phyloP scores from a whole-genome alignment of 2,888 invertebrate species.

The Polylopha cassiicola region DNA sequence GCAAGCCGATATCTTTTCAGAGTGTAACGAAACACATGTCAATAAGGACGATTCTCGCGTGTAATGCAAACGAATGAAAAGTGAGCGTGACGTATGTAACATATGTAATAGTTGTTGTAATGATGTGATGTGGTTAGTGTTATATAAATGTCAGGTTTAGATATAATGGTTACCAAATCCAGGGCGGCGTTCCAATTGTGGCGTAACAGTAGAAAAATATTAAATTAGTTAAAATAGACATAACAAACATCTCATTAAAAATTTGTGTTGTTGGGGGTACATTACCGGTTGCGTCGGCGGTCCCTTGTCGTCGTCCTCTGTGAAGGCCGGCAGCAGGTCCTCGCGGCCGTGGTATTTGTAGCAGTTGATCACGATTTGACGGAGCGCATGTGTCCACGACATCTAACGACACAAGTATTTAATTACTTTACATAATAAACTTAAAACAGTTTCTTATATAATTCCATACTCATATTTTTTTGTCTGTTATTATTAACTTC shows the following conservation, averaged over 20 bases:
- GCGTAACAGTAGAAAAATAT: conserved; percentile 34
- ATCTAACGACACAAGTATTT: conserved; percentile 79
- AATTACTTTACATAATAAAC: background rate
- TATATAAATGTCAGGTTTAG: too few relatives aligned
- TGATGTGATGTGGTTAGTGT: too few relatives aligned
- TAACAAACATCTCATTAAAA: conserved; percentile 26
- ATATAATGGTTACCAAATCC: conserved; percentile 47
- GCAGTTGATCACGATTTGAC: conserved; percentile 98
- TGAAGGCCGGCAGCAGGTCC: conserved; percentile 95
- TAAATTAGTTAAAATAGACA: conserved; percentile 16
- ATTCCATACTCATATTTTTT: too few relatives aligned
- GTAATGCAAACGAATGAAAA: too few relatives aligned
- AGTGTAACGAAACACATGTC: too few relatives aligned
- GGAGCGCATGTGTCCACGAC: conserved; percentile 97
- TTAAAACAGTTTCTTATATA: too few relatives aligned
- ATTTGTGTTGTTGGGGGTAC: conserved; percentile 65
- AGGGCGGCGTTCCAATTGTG: conserved; percentile 47
- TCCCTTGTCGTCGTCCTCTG: conserved; percentile 90
- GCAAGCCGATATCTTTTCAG: conserved; percentile 49
- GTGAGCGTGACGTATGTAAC: too few relatives aligned
- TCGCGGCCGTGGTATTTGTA: conserved; percentile 98
- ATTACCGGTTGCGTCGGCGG: conserved; percentile 64
- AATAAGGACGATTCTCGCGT: too few relatives aligned
- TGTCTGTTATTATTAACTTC: too few relatives aligned
- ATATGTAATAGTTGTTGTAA: too few relatives aligned